Evolutionary conservation across 2,797 vertebrate genomes (phyloP), one percentile per base, ranked within the genome.

Genomic region (Melanotaenia pygmaea): DNA sequence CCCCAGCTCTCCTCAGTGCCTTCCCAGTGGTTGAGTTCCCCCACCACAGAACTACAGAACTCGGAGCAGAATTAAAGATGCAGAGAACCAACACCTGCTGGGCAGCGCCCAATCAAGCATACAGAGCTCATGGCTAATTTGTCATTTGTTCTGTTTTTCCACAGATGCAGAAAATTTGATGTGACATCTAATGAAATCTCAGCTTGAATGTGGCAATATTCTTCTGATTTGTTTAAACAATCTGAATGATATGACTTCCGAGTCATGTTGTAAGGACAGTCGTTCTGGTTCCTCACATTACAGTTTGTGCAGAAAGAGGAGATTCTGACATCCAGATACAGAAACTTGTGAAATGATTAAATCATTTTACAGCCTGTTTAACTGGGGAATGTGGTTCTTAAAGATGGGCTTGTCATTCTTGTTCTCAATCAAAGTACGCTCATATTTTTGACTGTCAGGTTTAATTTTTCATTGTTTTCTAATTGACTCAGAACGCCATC

Each of bases 51-150:
- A 66, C 67, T n/a, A 56, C 68, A 76, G 54, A 74, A 26, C 70
- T 47, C 61, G 1, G 64, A 73, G 7, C 64, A 76, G 54, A 70
- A 81, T 72, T 22, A 20, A 45, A 66, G 74, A 67, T 76, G 65
- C 32, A 24, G 30, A 76, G 8, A 12, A 20, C 18, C 56, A 38
- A 65, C 88, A 86, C 86, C 82, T 74, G 85, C 82, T 76, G 72
- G 67, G 70, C 53, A 32, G 67, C 28, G 47, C 7, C n/a, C 80
- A 72, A 2, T 37, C 67, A 9, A 58, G 74, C 79, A 0, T 20
- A 3, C 38, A 14, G 1, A 7, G 58, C 71, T 69, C 0, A 0
- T 20, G 65, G 80, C 82, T 35, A 5, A 24, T 68, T 77, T 77
- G 47, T 74, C 81, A 63, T 76, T 51, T 45, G 62, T 62, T 50